Conservation (phyloP, 1,140 invertebrate species). For the Diachasmimorpha longicaudata region DNA sequence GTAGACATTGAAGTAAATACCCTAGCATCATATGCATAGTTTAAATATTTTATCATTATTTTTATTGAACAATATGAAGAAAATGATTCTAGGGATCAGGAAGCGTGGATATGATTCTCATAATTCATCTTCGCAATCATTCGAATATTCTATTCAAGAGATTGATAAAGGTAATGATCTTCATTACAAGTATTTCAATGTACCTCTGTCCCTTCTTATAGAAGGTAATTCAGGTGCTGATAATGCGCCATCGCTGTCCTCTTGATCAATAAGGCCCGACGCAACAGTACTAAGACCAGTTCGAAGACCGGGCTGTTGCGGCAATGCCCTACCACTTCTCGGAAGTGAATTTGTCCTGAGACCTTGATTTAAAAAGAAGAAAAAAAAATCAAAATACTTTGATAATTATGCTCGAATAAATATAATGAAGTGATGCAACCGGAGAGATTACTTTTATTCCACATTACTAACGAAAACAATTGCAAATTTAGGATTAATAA, state of each 20-base stretch:
- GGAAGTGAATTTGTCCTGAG: conserved; percentile 62
- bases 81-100: too few relatives aligned
- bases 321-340: conserved; percentile 60
- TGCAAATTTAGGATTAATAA: background rate
- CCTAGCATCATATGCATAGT: too few relatives aligned
- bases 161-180: background rate
- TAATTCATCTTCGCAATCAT: too few relatives aligned
- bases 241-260: conserved; percentile 81
- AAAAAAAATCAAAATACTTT: background rate
- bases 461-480: background rate
- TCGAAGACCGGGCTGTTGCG: conserved; percentile 56
- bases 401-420: background rate
- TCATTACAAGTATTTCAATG: background rate
- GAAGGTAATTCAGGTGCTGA: conserved; percentile 82
- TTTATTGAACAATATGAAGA: too few relatives aligned
- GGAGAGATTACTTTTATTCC: background rate
- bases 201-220: conserved; percentile 70
- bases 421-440: background rate
- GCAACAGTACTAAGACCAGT: conserved; percentile 60
- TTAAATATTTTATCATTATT: too few relatives aligned
- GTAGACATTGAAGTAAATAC: too few relatives aligned
- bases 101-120: too few relatives aligned
- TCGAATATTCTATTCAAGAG: too few relatives aligned
- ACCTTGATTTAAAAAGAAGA: too few relatives aligned
- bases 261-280: conserved; percentile 69